These are phyloP conservation scores for Volucella bombylans DNA, from an alignment of 2,888 invertebrate genomes.

Conservation along the genomic window DNA sequence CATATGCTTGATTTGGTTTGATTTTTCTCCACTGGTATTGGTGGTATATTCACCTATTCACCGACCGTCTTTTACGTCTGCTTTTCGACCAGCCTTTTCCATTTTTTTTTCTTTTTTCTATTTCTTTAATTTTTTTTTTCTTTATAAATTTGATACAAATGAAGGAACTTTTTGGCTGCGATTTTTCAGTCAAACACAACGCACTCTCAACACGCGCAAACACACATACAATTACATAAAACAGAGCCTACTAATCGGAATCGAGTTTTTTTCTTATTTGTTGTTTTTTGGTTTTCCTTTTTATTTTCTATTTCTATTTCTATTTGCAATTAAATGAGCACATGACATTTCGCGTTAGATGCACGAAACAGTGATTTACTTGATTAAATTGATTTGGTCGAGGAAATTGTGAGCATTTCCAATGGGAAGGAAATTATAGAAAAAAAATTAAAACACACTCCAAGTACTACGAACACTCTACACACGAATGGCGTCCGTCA, in stretches of 20 bases:
- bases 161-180: conserved; percentile 45
- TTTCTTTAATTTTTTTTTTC: conserved; percentile 25
- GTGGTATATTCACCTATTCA: too few relatives aligned
- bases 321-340: conserved; percentile 14
- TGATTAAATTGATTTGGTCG: conserved; percentile 35
- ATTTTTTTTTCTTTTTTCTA: conserved; percentile 42
- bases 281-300: too few relatives aligned
- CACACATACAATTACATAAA: too few relatives aligned
- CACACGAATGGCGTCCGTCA: conserved; percentile 72
- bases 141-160: conserved; percentile 41
- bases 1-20: too few relatives aligned
- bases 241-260: conserved; percentile 21
- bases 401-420: conserved; percentile 48
- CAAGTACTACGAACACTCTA: conserved; percentile 66
- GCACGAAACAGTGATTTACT: conserved; percentile 50
- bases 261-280: conserved; percentile 31
- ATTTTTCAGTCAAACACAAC: conserved; percentile 30
- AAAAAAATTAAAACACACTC: conserved; percentile 57
- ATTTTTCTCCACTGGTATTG: too few relatives aligned
- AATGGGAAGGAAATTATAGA: conserved; percentile 24
- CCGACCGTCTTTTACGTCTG: conserved; percentile 35
- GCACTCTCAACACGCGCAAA: conserved; percentile 52
- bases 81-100: conserved; percentile 36
- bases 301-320: too few relatives aligned
- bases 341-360: conserved; percentile 53